Base-by-base conservation (phyloP, 2,888 invertebrate species). In the Dryocosmus kuriphilus region DNA sequence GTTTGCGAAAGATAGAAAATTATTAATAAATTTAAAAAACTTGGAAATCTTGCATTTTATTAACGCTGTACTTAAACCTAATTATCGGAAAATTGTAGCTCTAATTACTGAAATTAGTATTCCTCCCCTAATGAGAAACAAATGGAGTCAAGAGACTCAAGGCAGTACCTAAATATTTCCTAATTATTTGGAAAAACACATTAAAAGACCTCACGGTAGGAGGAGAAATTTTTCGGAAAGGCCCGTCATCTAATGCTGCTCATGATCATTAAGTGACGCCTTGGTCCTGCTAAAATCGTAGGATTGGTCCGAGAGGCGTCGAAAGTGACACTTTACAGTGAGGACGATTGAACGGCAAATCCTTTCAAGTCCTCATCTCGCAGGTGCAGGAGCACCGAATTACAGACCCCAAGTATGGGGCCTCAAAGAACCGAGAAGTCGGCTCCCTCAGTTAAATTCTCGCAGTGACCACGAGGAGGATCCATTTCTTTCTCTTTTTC, bases 301-400 rank as follows among this genome's bases (percentile, higher is more conserved):
- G 41, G 27, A 67, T 67, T 67, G 41, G 24, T 2, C 27, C 22
- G n/a, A 38, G 38, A 46, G 46, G 71, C 71, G 71, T 71, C 27
- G 46, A 71, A 71, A 71, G 51, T 71, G 51, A 71, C 71, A 71
- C 71, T 67, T 27, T 27, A 24, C 30, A 38, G 24, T 71, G 41
- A 27, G n/a, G 46, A 71, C 71, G 30, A 46, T 67, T 67, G 24
- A 46, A 65, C 65, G 65, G 65, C 65, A 65, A 65, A 65, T 41
- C 65, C 65, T 65, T 65, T 65, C 24, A 65, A 65, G 65, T 65
- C 35, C 35, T 35, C 1, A 6, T 41, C 41, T 67, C 46, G 67
- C 67, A 67, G 67, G 67, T 67, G 67, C 46, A 67, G 41, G 27
- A 46, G 27, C 41, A 67, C 67, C 46, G 67, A 67, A 67, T 67